phyloP scores from a whole-genome alignment of 2,113 vertebrate species.

The Paracanthobrama guichenoti region DNA sequence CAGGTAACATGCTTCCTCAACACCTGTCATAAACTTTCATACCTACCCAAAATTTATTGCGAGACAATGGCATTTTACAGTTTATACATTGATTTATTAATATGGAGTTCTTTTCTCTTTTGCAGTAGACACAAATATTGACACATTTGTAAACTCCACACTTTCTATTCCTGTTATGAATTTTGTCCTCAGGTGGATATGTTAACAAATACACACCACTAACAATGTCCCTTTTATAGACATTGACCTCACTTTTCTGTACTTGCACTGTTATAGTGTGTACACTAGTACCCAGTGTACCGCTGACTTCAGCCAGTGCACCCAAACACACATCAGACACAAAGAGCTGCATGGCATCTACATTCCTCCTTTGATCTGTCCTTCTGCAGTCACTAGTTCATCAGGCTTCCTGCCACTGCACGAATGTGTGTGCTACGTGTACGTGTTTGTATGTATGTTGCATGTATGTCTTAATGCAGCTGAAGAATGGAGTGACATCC shows the following conservation, averaged over 20 bases:
- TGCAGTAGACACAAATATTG: neutral
- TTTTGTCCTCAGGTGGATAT: neutral
- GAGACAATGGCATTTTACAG: neutral
- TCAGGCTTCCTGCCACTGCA: constrained; percentile 18
- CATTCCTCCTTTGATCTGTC: neutral
- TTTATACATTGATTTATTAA: neutral
- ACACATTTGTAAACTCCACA: neutral
- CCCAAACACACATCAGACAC: constrained; percentile 39
- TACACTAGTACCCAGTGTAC: constrained; percentile 14
- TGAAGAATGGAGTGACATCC: constrained; percentile 1
- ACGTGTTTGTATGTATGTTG: constrained; percentile 2
- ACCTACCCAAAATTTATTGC: neutral
- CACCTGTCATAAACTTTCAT: neutral
- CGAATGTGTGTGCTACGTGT: constrained; percentile 21
- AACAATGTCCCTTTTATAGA: constrained; percentile 20
- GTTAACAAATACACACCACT: constrained; percentile 22
- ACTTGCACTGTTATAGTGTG: neutral
- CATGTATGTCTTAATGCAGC: constrained; percentile 13
- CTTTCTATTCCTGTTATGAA: neutral
- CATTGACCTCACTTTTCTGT: constrained; percentile 22
- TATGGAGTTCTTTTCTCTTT: neutral
- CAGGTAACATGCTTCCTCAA: constrained; percentile 79
- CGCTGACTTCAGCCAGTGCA: neutral
- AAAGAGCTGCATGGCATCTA: constrained; percentile 19
- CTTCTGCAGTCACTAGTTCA: neutral